A percentile compares a stretch with the other conserved stretches of the same genome.
Evolutionary conservation across 1,140 invertebrate species (phyloP).

Genomic region (Macrotrachela quadricornifera): DNA sequence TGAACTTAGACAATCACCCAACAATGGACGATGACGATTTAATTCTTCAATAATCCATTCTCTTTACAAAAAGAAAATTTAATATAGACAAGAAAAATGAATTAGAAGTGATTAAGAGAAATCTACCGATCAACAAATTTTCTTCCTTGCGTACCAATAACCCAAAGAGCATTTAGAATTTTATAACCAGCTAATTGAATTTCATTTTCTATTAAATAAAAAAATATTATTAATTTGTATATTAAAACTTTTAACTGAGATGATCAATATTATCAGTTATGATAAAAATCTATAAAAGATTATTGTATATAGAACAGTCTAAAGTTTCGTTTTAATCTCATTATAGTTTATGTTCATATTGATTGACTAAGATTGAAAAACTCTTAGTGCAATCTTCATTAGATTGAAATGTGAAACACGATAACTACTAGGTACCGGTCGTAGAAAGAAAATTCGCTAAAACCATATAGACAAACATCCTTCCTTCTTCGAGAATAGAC

Average conservation of each 20-base stretch:
- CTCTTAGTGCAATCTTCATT: too few species aligned
- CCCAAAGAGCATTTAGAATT: conserved; percentile 76
- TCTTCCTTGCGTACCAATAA: conserved; percentile 35
- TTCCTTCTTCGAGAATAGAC: too few species aligned
- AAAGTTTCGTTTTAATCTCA: background rate
- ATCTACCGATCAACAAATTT: conserved; percentile 12
- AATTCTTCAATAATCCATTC: conserved; percentile 13
- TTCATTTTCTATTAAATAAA: conserved; percentile 38
- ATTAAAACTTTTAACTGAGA: background rate
- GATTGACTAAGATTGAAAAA: too few species aligned
- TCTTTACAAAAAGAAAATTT: background rate
- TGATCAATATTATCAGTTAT: background rate
- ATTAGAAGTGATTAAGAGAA: too few species aligned
- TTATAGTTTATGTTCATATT: background rate
- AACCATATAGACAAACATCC: too few species aligned
- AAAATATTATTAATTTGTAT: too few species aligned
- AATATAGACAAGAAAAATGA: too few species aligned
- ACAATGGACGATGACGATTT: conserved; percentile 52
- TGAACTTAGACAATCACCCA: conserved; percentile 78
- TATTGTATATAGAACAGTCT: background rate
- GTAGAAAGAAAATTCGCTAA: too few species aligned
- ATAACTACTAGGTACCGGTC: too few species aligned
- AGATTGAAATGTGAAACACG: too few species aligned
- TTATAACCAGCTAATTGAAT: conserved; percentile 97
- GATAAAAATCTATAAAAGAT: background rate